These are phyloP conservation scores for Staurois parvus DNA, from an alignment of 2,797 vertebrate species.

Conservation along the genomic window DNA sequence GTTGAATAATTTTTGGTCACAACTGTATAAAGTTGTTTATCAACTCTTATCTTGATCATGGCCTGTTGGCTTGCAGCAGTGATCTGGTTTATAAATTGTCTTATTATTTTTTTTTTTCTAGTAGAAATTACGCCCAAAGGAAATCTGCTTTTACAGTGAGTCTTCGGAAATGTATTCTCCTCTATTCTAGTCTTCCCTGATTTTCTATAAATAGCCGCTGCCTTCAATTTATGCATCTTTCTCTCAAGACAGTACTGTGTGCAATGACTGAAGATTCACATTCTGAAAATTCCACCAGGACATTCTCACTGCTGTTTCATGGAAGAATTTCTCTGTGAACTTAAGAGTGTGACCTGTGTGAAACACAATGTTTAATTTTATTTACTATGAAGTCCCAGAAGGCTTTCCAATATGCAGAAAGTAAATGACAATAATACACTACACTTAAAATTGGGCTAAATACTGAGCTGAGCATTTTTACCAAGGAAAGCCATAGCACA, in stretches of 20 bases:
- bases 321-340: constrained; percentile 3
- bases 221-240: neutral
- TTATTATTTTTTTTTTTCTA: neutral
- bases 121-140: neutral
- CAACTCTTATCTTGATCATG: neutral
- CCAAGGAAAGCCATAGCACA: no score
- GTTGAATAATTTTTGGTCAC: no score
- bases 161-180: neutral
- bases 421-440: neutral
- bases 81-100: neutral
- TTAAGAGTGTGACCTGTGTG: neutral
- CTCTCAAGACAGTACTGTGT: constrained; percentile 2
- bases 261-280: neutral
- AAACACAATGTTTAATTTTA: neutral
- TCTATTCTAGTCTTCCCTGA: neutral
- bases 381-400: neutral
- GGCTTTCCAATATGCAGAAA: neutral
- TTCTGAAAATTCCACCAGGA: constrained; percentile 7
- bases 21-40: no score
- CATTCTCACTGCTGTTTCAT: constrained; percentile 10
- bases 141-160: neutral
- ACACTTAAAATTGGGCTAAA: no score
- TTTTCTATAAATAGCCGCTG: constrained; percentile 12
- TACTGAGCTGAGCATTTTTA: no score
- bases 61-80: neutral